Conservation (phyloP, 2,888 invertebrate species). For the Melinopterus prodromus region DNA sequence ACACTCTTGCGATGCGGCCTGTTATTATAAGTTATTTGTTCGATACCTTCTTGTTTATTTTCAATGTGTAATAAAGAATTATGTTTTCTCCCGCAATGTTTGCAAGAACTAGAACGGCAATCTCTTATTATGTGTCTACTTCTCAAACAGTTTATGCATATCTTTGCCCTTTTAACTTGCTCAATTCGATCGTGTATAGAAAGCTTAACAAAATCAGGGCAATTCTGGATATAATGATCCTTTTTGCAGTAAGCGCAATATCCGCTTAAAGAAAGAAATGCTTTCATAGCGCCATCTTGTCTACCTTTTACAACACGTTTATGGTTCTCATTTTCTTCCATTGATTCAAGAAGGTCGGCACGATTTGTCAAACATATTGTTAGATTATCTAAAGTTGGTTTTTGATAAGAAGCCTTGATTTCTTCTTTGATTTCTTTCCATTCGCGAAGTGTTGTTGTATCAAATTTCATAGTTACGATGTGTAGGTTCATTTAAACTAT, state of each 20-base stretch:
- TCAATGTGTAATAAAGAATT: slow-evolving; percentile 17
- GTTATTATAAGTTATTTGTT: background rate
- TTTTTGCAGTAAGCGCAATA: background rate
- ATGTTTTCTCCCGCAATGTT: background rate
- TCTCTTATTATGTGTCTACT: background rate
- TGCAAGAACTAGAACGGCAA: slow-evolving; percentile 15
- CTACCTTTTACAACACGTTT: too few relatives aligned
- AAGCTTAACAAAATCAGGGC: background rate
- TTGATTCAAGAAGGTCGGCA: too few relatives aligned
- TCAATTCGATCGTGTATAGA: background rate
- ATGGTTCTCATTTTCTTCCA: too few relatives aligned
- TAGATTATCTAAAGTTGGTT: slow-evolving; percentile 6
- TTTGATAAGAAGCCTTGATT: background rate
- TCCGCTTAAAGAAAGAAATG: background rate
- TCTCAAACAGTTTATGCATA: slow-evolving; percentile 5
- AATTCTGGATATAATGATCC: slow-evolving; percentile 6
- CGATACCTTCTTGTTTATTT: background rate
- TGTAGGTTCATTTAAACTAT: slow-evolving; percentile 9
- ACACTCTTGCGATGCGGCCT: slow-evolving; percentile 34
- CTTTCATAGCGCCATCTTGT: background rate
- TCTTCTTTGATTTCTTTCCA: slow-evolving; percentile 7
- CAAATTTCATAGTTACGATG: slow-evolving; percentile 6
- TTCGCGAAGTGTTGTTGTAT: background rate
- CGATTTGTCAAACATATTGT: too few relatives aligned
- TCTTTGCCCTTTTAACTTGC: background rate